These are phyloP conservation scores for Misgurnus anguillicaudatus DNA, from an alignment of 2,113 vertebrate species.

Conservation along the genomic window DNA sequence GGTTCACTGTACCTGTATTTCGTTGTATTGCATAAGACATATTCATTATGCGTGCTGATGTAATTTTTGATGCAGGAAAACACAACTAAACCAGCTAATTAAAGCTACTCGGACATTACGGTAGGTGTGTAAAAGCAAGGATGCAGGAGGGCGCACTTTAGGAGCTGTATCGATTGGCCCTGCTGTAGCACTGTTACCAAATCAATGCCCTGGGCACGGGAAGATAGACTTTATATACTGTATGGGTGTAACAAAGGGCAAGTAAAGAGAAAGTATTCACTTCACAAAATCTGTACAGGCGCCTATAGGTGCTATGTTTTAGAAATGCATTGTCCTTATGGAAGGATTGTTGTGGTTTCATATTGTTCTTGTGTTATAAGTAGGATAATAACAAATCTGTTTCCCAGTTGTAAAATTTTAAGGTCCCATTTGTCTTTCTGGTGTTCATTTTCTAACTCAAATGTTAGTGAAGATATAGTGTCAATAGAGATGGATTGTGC, in stretches of 20 bases:
- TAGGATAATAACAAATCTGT: not conserved
- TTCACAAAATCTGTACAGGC: not conserved
- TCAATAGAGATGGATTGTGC: not conserved
- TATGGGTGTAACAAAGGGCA: not conserved
- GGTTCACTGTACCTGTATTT: too few species aligned
- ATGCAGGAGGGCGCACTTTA: too few species aligned
- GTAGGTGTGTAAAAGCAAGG: too few species aligned
- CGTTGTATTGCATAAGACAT: too few species aligned
- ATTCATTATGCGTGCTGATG: too few species aligned
- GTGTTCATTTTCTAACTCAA: not conserved
- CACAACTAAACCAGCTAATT: too few species aligned
- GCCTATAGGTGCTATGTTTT: not conserved
- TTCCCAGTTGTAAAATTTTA: not conserved
- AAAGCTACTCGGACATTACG: too few species aligned
- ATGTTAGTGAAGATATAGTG: not conserved
- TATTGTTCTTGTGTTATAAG: not conserved
- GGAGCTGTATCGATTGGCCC: too few species aligned
- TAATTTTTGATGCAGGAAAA: too few species aligned
- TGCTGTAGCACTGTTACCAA: not conserved
- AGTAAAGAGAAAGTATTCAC: not conserved
- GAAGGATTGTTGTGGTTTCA: not conserved
- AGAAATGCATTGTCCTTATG: slow-evolving; percentile 5
- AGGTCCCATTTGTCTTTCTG: slow-evolving; percentile 26
- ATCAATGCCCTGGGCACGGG: slow-evolving; percentile 14
- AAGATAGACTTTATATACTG: not conserved